A percentile compares a stretch with the other conserved stretches of the same genome.
These are phyloP conservation scores for Dryococelus australis DNA, from an alignment of 2,888 invertebrate genomes.

Conservation along the genomic window DNA sequence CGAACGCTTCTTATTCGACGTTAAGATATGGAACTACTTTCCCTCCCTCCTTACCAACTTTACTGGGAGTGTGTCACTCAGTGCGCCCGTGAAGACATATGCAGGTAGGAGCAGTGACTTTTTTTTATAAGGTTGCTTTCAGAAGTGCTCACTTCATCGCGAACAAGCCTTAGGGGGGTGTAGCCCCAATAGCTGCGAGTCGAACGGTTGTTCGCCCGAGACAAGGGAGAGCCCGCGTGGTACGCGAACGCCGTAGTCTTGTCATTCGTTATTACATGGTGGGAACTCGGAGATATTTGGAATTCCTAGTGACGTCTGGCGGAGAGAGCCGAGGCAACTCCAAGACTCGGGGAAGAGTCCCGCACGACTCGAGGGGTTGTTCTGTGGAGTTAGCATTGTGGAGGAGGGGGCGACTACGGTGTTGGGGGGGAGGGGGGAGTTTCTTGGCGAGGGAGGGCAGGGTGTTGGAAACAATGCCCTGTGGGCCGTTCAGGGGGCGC, in stretches of 20 bases:
- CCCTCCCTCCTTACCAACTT: too few relatives aligned
- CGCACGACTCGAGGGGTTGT: not conserved
- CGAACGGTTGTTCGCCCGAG: constrained; percentile 8
- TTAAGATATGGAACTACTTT: too few relatives aligned
- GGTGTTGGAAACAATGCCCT: not conserved
- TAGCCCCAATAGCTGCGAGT: not conserved
- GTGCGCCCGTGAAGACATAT: too few relatives aligned
- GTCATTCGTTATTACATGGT: constrained; percentile 58
- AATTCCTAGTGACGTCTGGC: constrained; percentile 56
- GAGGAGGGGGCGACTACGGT: not conserved
- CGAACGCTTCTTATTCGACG: too few relatives aligned
- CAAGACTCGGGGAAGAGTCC: not conserved
- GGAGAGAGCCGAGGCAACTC: constrained; percentile 32
- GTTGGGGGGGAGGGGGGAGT: not conserved
- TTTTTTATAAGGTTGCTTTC: too few relatives aligned
- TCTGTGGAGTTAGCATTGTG: not conserved
- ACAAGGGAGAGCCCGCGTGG: not conserved
- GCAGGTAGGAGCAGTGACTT: too few relatives aligned
- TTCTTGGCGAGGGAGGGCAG: not conserved
- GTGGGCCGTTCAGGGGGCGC: not conserved
- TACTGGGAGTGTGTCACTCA: too few relatives aligned
- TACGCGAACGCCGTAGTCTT: constrained; percentile 37
- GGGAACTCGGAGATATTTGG: constrained; percentile 57
- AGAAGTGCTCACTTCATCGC: too few relatives aligned
- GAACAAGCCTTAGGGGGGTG: not conserved